Percentiles rank a stretch among this genome's conserved stretches.
Evolutionary conservation across 64 coral and sea anemone species (phyloP).

Genomic region (Dendronephthya gigantea): DNA sequence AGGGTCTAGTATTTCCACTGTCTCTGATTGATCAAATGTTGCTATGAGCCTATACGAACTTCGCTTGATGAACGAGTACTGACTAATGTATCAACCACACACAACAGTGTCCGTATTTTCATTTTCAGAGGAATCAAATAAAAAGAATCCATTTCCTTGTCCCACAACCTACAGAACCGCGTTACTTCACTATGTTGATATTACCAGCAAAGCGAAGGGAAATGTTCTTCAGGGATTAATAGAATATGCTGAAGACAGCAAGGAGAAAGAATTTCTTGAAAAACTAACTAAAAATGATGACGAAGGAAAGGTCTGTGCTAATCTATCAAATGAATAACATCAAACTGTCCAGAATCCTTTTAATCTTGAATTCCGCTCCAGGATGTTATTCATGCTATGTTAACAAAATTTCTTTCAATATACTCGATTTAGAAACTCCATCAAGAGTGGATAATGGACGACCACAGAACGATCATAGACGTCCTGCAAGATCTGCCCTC

Average conservation of each 20-base stretch:
- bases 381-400: no score
- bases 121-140: conserved; percentile 70
- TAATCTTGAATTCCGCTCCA: no score
- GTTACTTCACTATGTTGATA: conserved; percentile 84
- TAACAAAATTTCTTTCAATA: no score
- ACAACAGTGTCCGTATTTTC: background rate
- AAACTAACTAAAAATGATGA: conserved; percentile 73
- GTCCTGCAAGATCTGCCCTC: conserved; percentile 77
- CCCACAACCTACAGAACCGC: conserved; percentile 89
- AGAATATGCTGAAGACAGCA: conserved; percentile 63
- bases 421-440: conserved; percentile 88
- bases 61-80: no score
- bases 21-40: no score
- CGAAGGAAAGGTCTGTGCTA: conserved; percentile 65
- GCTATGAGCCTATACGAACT: no score
- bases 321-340: no score
- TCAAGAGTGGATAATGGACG: conserved; percentile 67
- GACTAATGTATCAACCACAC: background rate
- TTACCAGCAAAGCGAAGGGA: conserved; percentile 79
- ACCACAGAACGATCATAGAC: conserved; percentile 76
- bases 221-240: conserved; percentile 76
- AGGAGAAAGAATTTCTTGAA: conserved; percentile 78
- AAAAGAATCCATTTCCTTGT: conserved; percentile 90
- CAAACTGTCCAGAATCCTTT: no score
- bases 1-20: no score